Percentiles rank a stretch among this genome's conserved stretches.
Evolutionary conservation across 37 sponge, comb jelly and placozoan species (phyloP).

Genomic region (Aplysina aerophoba): DNA sequence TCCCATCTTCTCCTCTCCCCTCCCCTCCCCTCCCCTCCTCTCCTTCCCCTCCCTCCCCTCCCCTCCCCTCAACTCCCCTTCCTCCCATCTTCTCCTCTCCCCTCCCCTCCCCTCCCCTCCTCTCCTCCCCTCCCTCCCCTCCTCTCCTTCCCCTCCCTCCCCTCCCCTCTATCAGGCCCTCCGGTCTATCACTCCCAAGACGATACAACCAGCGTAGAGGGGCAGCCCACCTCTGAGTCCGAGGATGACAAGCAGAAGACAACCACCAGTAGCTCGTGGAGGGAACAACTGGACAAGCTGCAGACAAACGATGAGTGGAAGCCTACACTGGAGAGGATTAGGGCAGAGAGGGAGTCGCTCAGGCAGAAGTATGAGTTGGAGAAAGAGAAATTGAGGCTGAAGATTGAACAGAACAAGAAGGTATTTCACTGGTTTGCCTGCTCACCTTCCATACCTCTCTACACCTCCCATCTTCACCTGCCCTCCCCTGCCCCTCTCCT

Average conservation of each 20-base stretch:
- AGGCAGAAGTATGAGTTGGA: constrained; percentile 71
- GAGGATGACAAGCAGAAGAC: constrained; percentile 47
- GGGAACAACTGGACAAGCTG: constrained; percentile 13
- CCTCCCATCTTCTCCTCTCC: not conserved
- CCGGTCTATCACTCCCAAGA: not conserved
- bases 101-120: not conserved
- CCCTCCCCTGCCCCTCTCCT: no score
- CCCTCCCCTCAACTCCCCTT: no score
- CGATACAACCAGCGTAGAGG: constrained; percentile 33
- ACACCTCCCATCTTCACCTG: no score
- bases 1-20: no score
- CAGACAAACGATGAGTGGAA: constrained; percentile 17
- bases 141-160: not conserved
- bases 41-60: no score
- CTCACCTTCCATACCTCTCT: no score
- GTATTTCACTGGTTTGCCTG: not conserved
- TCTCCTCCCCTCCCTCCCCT: not conserved
- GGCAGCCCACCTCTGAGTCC: constrained; percentile 52
- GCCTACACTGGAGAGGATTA: constrained; percentile 1
- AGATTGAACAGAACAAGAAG: constrained; percentile 32
- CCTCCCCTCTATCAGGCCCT: constrained; percentile 4
- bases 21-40: no score
- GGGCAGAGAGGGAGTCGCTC: constrained; percentile 61
- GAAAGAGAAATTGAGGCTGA: constrained; percentile 25
- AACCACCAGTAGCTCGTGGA: not conserved